A percentile compares a stretch with the other conserved stretches of the same genome.
Conservation (phyloP, 2,113 vertebrate species). For the Melanerpes aurifrons region DNA sequence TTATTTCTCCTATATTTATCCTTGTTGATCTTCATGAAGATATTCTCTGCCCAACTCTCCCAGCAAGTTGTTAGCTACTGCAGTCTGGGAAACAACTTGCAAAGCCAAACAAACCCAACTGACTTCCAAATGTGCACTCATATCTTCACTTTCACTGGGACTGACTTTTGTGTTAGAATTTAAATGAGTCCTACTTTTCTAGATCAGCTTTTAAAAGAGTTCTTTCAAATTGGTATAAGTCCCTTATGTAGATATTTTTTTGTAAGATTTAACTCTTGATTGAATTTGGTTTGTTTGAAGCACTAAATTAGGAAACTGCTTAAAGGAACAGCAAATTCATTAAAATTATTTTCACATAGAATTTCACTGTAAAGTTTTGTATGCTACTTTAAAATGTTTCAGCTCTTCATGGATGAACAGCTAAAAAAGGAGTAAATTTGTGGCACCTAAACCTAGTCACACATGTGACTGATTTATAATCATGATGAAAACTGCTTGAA, state of each 20-base stretch:
- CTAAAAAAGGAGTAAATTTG: background rate
- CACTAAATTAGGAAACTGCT: background rate
- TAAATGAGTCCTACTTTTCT: background rate
- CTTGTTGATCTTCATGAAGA: too few relatives aligned
- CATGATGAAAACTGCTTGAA: conserved; percentile 24
- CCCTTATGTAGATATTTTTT: background rate
- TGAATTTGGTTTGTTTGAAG: background rate
- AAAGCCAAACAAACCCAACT: background rate
- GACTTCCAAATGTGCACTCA: background rate
- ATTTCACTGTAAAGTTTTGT: background rate
- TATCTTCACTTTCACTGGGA: background rate
- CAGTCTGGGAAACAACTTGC: background rate
- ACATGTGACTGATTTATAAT: conserved; percentile 13
- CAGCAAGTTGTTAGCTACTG: background rate
- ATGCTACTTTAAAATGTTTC: background rate
- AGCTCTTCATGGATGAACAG: background rate
- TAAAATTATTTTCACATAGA: background rate
- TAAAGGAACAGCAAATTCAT: background rate
- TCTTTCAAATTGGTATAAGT: background rate
- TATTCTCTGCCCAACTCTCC: too few relatives aligned
- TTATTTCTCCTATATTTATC: too few relatives aligned
- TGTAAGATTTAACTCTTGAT: background rate
- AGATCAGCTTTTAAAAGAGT: background rate
- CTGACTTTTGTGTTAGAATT: background rate
- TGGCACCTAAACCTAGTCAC: background rate